A percentile compares a stretch with the other conserved stretches of the same genome.
Evolutionary conservation across 2,888 invertebrate genomes (phyloP).

Genomic region (Nemurella pictetii): DNA sequence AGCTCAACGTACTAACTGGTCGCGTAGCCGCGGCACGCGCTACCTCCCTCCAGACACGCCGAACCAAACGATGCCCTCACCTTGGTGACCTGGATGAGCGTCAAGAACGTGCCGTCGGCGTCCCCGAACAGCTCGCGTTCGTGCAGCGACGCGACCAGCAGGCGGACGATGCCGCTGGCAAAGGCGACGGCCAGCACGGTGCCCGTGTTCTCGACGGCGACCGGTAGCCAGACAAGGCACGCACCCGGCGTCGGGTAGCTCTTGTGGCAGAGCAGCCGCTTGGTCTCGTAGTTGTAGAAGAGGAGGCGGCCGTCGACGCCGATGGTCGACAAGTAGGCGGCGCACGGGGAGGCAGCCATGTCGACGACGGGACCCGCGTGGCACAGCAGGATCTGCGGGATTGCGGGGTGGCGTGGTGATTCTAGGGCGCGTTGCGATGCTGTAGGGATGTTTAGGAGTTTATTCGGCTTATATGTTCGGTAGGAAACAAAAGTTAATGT

Average conservation of each 20-base stretch:
- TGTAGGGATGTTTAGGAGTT: too few species aligned
- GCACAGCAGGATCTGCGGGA: conserved; percentile 60
- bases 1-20: too few species aligned
- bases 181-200: conserved; percentile 70
- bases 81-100: conserved; percentile 36
- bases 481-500: too few species aligned
- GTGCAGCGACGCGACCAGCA: conserved; percentile 47
- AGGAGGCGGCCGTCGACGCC: conserved; percentile 75
- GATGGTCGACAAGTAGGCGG: conserved; percentile 70
- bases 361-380: conserved; percentile 77
- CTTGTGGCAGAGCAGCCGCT: conserved; percentile 62
- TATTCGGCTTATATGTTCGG: too few species aligned
- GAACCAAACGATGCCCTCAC: background rate
- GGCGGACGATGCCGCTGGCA: conserved; percentile 70
- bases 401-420: too few species aligned
- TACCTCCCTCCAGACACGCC: too few species aligned
- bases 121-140: background rate
- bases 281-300: conserved; percentile 68
- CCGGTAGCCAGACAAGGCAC: conserved; percentile 12
- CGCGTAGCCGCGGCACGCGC: too few species aligned
- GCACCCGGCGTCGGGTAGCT: conserved; percentile 50
- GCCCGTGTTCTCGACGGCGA: conserved; percentile 61
- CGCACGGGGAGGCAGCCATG: conserved; percentile 69
- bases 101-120: background rate
- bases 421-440: too few species aligned